phyloP scores from a whole-genome alignment of 2,113 vertebrate species.

The Corvus hawaiiensis region DNA sequence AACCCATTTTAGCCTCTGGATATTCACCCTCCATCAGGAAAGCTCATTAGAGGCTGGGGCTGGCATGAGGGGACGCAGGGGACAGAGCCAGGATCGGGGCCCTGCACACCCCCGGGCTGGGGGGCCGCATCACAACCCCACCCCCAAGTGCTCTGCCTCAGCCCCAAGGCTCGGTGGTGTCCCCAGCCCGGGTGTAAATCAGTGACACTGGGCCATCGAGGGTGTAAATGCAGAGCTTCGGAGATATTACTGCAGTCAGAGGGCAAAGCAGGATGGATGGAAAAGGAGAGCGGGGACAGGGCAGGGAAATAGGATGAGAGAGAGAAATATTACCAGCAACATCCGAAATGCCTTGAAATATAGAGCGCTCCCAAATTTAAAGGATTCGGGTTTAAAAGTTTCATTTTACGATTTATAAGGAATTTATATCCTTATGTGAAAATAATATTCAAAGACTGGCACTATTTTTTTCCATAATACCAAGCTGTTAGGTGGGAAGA shows the following conservation, averaged over 20 bases:
- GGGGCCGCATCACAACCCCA: slow-evolving; percentile 63
- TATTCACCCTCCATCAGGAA: slow-evolving; percentile 81
- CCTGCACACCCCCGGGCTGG: slow-evolving; percentile 45
- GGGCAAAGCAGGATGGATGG: not conserved
- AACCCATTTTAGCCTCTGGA: slow-evolving; percentile 87
- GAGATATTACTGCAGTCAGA: not conserved
- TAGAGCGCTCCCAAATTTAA: not conserved
- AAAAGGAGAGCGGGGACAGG: not conserved
- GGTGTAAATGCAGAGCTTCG: not conserved
- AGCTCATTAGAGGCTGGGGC: slow-evolving; percentile 87
- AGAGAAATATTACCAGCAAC: not conserved
- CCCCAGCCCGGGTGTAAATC: not conserved
- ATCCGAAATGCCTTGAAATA: not conserved
- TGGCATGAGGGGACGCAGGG: slow-evolving; percentile 77
- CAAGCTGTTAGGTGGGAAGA: slow-evolving; percentile 18
- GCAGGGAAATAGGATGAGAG: not conserved
- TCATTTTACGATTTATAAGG: not conserved
- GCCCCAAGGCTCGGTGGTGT: not conserved
- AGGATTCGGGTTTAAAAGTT: not conserved
- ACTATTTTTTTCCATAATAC: not conserved
- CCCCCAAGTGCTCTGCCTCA: not conserved
- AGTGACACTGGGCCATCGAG: rapidly evolving
- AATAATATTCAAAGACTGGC: not conserved
- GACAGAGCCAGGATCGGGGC: slow-evolving; percentile 75
- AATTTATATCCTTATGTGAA: not conserved